Conservation (phyloP, 2,113 vertebrate species). For the Phocoena phocoena region DNA sequence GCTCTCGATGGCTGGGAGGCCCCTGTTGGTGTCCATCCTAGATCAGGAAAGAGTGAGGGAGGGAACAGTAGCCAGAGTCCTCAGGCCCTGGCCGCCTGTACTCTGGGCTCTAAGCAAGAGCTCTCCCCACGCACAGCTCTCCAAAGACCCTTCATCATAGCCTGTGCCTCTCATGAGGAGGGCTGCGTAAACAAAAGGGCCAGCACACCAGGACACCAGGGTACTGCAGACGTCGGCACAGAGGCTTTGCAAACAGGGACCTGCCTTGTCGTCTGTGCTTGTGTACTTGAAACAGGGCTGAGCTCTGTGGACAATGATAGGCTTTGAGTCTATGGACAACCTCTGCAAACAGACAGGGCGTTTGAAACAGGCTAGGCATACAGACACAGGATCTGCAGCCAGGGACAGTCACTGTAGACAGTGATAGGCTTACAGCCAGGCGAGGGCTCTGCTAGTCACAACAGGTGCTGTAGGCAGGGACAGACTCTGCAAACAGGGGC, state of each 20-base stretch:
- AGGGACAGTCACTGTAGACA: background rate
- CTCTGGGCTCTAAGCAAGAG: background rate
- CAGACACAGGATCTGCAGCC: background rate
- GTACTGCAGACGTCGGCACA: rapidly evolving
- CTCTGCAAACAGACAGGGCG: background rate
- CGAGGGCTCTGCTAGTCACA: background rate
- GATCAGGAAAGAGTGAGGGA: background rate
- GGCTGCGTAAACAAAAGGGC: background rate
- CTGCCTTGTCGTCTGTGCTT: background rate
- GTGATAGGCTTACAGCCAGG: background rate
- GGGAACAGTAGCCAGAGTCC: background rate
- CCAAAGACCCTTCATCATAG: background rate
- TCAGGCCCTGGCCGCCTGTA: background rate
- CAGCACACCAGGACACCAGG: background rate
- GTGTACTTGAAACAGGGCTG: background rate
- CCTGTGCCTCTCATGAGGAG: background rate
- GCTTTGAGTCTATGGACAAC: background rate
- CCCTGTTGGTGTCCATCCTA: conserved; percentile 81
- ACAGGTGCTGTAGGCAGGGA: background rate
- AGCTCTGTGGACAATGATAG: background rate
- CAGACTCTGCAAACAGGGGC: background rate
- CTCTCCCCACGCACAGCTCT: background rate
- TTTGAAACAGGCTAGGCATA: background rate
- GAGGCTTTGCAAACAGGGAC: background rate
- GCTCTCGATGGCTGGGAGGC: conserved; percentile 79